Conservation (phyloP, 2,113 vertebrate genomes). For the Maccullochella peelii region DNA sequence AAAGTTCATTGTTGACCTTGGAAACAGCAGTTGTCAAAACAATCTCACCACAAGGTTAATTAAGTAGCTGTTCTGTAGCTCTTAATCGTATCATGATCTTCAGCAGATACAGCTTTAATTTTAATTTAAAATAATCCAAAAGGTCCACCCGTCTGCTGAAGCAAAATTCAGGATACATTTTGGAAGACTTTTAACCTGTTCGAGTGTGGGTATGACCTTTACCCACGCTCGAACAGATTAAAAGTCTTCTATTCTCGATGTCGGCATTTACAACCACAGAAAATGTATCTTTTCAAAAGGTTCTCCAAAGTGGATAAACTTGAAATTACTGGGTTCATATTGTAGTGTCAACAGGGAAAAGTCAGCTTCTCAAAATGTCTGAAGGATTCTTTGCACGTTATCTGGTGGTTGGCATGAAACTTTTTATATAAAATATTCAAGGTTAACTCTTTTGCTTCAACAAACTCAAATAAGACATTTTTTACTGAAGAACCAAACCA, state of each 20-base stretch:
- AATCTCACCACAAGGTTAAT: neutral
- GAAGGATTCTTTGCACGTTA: neutral
- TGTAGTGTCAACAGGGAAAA: neutral
- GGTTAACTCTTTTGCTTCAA: constrained; percentile 3
- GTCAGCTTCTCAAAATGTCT: neutral
- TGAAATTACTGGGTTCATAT: neutral
- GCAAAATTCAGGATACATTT: neutral
- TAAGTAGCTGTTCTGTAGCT: too few relatives aligned
- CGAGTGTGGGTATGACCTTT: too few relatives aligned
- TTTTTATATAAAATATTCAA: neutral
- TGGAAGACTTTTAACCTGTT: too few relatives aligned
- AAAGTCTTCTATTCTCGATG: neutral
- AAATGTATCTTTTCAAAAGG: neutral
- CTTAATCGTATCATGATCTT: neutral
- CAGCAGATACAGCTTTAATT: neutral
- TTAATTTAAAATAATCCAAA: neutral
- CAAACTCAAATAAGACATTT: neutral
- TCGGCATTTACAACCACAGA: neutral
- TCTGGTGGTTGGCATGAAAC: neutral
- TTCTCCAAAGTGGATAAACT: neutral
- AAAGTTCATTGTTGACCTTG: neutral
- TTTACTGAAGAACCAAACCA: neutral
- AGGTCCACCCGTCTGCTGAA: neutral
- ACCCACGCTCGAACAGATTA: neutral
- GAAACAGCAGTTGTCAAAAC: neutral